Conservation (phyloP, 2,113 vertebrate genomes). For the Semicossyphus pulcher region DNA sequence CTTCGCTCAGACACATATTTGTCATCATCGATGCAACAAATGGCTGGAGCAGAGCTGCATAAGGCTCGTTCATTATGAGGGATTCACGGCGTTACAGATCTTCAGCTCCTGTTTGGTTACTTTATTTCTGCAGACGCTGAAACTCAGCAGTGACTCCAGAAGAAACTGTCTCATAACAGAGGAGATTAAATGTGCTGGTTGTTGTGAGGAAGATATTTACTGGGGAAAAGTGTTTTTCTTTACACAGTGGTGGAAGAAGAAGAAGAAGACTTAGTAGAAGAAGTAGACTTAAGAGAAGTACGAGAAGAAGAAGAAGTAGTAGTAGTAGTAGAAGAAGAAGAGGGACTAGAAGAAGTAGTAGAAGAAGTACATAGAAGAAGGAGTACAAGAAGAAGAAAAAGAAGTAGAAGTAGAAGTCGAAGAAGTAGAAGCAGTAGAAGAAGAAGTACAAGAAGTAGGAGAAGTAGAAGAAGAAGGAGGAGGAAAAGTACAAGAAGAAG, state of each 20-base stretch:
- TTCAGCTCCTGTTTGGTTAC: constrained; percentile 28
- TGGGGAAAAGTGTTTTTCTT: not conserved
- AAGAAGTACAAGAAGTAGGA: no score
- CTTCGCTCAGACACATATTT: constrained; percentile 56
- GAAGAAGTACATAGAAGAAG: no score
- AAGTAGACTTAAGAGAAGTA: no score
- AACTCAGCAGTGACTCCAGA: constrained; percentile 7
- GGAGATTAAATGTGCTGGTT: not conserved
- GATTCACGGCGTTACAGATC: constrained; percentile 28
- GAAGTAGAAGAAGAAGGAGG: no score
- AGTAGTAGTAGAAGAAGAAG: no score
- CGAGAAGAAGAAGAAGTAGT: no score
- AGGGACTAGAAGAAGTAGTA: no score
- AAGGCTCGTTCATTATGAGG: constrained; percentile 44
- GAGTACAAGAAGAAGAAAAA: no score
- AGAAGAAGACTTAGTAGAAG: not conserved
- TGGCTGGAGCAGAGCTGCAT: constrained; percentile 55
- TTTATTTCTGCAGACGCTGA: constrained; percentile 13
- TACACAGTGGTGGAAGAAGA: not conserved
- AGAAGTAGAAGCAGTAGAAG: no score
- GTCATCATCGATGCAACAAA: constrained; percentile 73
- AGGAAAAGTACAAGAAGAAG: no score
- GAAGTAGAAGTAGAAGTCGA: no score
- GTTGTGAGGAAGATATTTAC: not conserved
- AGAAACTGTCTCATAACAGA: not conserved